A percentile compares a stretch with the other conserved stretches of the same genome.
Evolutionary conservation across 2,888 invertebrate species (phyloP).

Genomic region (Salpingus planirostris): DNA sequence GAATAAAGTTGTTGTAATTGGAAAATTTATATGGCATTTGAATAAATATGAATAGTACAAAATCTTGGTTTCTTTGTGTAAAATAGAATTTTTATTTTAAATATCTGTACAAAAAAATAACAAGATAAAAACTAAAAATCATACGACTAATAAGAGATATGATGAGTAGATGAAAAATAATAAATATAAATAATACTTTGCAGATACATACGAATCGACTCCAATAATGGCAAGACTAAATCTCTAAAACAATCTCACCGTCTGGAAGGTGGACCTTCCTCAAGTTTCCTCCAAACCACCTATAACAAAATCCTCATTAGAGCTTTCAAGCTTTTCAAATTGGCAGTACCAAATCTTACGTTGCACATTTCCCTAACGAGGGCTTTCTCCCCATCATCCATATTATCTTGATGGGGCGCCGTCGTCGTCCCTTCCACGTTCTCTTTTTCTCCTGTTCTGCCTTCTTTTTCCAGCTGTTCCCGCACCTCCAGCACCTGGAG

Average conservation of each 20-base stretch:
- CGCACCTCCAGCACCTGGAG: conserved; percentile 72
- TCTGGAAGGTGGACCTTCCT: conserved; percentile 64
- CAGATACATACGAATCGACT: too few relatives aligned
- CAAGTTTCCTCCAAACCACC: conserved; percentile 87
- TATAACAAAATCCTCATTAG: conserved; percentile 27
- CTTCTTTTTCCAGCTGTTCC: conserved; percentile 76
- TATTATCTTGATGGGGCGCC: too few relatives aligned
- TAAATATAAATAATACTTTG: conserved; percentile 14
- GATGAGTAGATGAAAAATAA: too few relatives aligned
- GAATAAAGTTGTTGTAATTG: too few relatives aligned
- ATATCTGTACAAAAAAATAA: conserved; percentile 11
- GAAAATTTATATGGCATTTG: too few relatives aligned
- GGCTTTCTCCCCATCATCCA: conserved; percentile 85
- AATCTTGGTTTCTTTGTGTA: too few relatives aligned
- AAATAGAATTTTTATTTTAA: conserved; percentile 3
- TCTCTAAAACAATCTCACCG: conserved; percentile 22
- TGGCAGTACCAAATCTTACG: conserved; percentile 52
- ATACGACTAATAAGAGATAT: conserved; percentile 12
- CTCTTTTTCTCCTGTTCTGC: conserved; percentile 24
- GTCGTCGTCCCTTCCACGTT: conserved; percentile 34
- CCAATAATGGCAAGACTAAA: conserved; percentile 13
- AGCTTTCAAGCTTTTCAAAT: too few relatives aligned
- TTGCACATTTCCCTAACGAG: conserved; percentile 94
- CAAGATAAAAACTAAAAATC: conserved; percentile 5
- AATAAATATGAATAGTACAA: too few relatives aligned